phyloP scores from a whole-genome alignment of 2,888 invertebrate genomes.

The Abrostola triplasia region DNA sequence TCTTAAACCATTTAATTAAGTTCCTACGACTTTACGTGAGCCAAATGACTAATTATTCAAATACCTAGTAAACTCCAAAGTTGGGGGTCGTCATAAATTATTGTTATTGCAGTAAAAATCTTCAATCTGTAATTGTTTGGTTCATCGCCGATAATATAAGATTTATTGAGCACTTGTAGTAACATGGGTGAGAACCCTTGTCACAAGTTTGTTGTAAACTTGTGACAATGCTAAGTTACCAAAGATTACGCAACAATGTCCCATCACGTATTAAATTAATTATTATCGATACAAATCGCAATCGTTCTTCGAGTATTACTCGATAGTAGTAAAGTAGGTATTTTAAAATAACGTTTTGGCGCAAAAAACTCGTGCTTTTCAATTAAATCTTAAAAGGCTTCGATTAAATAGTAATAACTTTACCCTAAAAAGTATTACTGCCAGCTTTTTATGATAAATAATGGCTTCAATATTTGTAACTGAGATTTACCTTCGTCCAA shows the following conservation, averaged over 20 bases:
- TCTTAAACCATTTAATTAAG: constrained; percentile 23
- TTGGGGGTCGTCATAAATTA: constrained; percentile 18
- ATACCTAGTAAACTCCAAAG: constrained; percentile 8
- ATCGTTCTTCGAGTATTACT: background rate
- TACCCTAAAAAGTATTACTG: constrained; percentile 29
- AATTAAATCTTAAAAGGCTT: constrained; percentile 21
- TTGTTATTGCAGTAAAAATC: constrained; percentile 9
- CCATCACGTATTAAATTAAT: constrained; percentile 17
- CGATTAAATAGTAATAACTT: constrained; percentile 18
- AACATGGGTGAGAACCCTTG: constrained; percentile 30
- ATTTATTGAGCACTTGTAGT: constrained; percentile 29
- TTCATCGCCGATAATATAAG: constrained; percentile 10
- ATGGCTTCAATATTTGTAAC: constrained; percentile 39
- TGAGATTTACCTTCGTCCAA: constrained; percentile 25
- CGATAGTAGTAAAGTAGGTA: background rate
- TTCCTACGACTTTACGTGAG: constrained; percentile 20
- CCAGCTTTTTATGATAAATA: constrained; percentile 32
- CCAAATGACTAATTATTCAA: constrained; percentile 27
- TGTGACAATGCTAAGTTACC: constrained; percentile 30
- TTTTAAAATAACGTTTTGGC: background rate
- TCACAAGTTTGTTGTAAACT: constrained; percentile 37
- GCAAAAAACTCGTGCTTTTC: background rate
- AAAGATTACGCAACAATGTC: constrained; percentile 20
- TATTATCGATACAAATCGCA: constrained; percentile 21
- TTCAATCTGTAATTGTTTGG: constrained; percentile 19